Base-by-base conservation (phyloP, 2,113 vertebrate species). In the Tauraco erythrolophus region DNA sequence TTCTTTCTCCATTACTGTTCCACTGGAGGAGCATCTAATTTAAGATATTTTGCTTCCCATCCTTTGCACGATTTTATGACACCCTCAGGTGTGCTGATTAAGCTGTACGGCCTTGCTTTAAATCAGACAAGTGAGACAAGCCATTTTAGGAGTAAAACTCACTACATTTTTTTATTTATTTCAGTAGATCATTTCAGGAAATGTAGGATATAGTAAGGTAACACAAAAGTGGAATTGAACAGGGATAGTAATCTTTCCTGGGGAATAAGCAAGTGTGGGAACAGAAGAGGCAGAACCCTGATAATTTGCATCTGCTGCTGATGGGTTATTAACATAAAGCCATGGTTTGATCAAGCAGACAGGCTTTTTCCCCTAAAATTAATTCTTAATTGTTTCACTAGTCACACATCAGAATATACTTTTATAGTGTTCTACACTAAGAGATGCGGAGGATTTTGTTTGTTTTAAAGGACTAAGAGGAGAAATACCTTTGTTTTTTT, bases 11-110 rank as follows among this genome's bases (percentile, higher is more conserved):
- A 33, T 74, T 89, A 84, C 66, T 0, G 7, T 84, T 89, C 28
- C 22, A 77, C 60, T 43, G 39, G 33, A 92, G 46, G 35, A 94
- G 68, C 58, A 91, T 91, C 79, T 87, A 89, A 89, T 95, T 92
- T 91, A 88, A 86, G 31, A 48, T 86, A 91, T 87, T 92, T 96
- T 88, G 11, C 30, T 90, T 35, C 15, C 19, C 28, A 76, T 72
- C 10, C 21, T 78, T 86, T 94, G 28, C 54, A 92, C 77, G 50
- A n/a, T 62, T 89, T 95, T 78, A 81, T 87, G 68, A 66, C 80
- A 27, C 84, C 56, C 69, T 84, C 68, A 78, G 64, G 86, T 92
- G 56, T 68, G 71, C 71, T 80, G 85, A 94, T 95, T 91, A 86
- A 86, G 83, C 68, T 81, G n/a, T 86, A 30, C 66, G 60, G 71